Percentiles rank a stretch among this genome's conserved stretches.
Evolutionary conservation across 2,113 vertebrate genomes (phyloP).

Genomic region (Oostethus manadensis): DNA sequence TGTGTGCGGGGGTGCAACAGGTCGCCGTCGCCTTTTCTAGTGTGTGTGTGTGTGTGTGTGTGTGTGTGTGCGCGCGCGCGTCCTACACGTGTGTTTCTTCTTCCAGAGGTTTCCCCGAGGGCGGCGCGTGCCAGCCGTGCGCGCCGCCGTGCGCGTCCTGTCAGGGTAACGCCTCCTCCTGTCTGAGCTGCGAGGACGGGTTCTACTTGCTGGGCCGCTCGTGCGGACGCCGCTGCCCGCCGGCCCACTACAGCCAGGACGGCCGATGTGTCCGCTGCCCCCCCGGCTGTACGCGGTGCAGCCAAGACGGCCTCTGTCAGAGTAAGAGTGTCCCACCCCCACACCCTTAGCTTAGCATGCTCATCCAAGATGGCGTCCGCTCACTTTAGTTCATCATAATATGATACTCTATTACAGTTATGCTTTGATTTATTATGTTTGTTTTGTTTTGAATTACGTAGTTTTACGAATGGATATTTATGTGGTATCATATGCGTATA

Average conservation of each 20-base stretch:
- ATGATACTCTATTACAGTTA: no score
- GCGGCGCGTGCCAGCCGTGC: conserved; percentile 63
- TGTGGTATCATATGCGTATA: no score
- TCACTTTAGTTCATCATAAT: no score
- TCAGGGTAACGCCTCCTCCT: conserved; percentile 66
- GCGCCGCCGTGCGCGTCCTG: conserved; percentile 76
- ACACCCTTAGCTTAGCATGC: no score
- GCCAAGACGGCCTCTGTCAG: conserved; percentile 72
- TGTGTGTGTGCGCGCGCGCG: not conserved
- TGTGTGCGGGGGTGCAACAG: conserved; percentile 76
- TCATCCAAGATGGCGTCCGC: no score
- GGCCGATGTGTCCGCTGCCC: conserved; percentile 78
- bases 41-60: not conserved
- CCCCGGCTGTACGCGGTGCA: conserved; percentile 76
- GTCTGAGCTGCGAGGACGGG: conserved; percentile 72
- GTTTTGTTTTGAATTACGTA: no score
- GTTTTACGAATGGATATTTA: no score
- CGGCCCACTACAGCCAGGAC: conserved; percentile 65
- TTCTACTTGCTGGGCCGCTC: conserved; percentile 65
- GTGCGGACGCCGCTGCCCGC: conserved; percentile 74
- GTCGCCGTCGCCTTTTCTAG: conserved; percentile 44
- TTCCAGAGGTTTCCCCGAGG: conserved; percentile 77
- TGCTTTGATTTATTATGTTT: no score
- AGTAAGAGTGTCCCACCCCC: no score
- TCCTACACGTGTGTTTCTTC: not conserved